Conservation (phyloP, 1,140 invertebrate genomes). For the Drosophila bocki region DNA sequence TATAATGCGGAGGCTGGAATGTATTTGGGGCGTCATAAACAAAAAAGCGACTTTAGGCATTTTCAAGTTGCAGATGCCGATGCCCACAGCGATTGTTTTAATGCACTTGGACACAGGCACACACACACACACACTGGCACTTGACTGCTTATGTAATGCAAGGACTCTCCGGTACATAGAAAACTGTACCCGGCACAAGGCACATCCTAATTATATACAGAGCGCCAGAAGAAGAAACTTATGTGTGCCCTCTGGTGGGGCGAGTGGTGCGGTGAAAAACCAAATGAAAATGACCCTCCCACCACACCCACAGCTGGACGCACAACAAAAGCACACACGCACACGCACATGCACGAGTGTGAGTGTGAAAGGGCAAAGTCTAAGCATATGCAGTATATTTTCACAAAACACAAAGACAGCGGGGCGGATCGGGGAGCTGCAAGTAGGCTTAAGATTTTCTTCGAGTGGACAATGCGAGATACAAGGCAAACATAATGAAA, state of each 20-base stretch:
- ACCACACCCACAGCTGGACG: neutral
- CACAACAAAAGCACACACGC: slow-evolving; percentile 7
- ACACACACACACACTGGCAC: slow-evolving; percentile 13
- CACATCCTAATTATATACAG: slow-evolving; percentile 77
- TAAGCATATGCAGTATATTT: slow-evolving; percentile 72
- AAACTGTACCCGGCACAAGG: slow-evolving; percentile 69
- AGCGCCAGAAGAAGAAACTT: slow-evolving; percentile 42
- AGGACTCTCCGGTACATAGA: slow-evolving; percentile 69
- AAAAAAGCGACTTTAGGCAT: slow-evolving; percentile 20
- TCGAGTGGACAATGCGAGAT: slow-evolving; percentile 64
- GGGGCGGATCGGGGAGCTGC: slow-evolving; percentile 23
- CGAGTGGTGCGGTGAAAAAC: slow-evolving; percentile 61
- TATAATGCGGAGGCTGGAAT: neutral
- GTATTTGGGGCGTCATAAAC: neutral
- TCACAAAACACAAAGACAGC: slow-evolving; percentile 65
- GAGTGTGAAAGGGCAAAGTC: slow-evolving; percentile 25
- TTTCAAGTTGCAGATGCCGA: slow-evolving; percentile 22
- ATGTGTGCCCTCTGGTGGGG: slow-evolving; percentile 37
- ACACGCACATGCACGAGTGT: slow-evolving; percentile 3
- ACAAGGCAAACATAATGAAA: slow-evolving; percentile 80
- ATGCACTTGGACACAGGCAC: slow-evolving; percentile 14
- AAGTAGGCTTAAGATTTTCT: slow-evolving; percentile 80
- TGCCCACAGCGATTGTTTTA: slow-evolving; percentile 41
- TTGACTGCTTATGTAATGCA: slow-evolving; percentile 27
- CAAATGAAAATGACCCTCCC: slow-evolving; percentile 62